Evolutionary conservation across 2,113 vertebrate genomes (phyloP), one percentile per base, ranked within the genome.

Genomic region (Thalassoma bifasciatum): DNA sequence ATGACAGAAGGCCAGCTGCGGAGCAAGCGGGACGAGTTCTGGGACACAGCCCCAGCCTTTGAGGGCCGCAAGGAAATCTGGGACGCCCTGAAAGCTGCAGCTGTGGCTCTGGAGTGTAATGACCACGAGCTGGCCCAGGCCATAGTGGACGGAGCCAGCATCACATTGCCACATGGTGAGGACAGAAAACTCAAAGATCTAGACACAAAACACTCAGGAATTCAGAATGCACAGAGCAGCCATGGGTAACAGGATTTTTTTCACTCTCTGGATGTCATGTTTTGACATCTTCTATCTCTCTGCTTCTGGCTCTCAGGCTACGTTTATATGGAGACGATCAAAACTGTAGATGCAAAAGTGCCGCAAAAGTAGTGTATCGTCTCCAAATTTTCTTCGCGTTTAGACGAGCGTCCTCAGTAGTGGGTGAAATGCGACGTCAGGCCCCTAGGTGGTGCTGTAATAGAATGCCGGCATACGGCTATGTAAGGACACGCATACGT

Each of bases 51-150:
- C 0, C 98, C 98, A 0, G 98, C 98, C 47, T 99, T 99, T 0
- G 98, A 99, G 86, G 98, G 98, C 37, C 97, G 98, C 36, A 99
- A 98, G 84, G 98, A 99, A 94, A 99, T 99, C 93, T 99, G 98
- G 98, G 98, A 99, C 0, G 98, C 98, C 51, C 93, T 99, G 77
- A 99, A 98, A 88, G 98, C 98, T 0, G 98, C 98, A 0, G 95
- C 97, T 2, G 96, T 96, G 4, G 98, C 98, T 0, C 94, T 97
- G 34, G 98, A 99, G 89, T 95, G 94, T 50, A 97, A 96, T 0
- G 98, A 99, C 91, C 97, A 98, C 0, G 95, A 98, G 79, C 91
- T 99, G 77, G 98, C 98, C 7, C 98, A 99, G 91, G 98, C 98
- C 19, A 98, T 99, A 59, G 95, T 99, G 0, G 98, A 99, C 0